Evolutionary conservation across 1,140 invertebrate genomes (phyloP).

Genomic region (Orchestia grillus): DNA sequence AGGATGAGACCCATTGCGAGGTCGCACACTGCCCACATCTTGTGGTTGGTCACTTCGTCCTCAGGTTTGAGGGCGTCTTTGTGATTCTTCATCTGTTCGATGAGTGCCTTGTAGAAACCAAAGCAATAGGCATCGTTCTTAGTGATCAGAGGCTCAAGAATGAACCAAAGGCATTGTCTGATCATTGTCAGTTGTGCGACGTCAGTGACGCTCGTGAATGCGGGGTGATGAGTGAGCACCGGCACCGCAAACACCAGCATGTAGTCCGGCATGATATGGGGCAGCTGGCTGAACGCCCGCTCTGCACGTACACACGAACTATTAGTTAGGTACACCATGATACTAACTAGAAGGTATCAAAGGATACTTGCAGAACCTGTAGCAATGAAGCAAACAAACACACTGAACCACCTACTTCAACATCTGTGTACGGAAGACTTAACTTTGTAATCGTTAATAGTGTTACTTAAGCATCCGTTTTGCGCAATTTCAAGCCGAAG

Average conservation of each 20-base stretch:
- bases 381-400: too few species aligned
- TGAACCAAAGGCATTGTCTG: conserved; percentile 91
- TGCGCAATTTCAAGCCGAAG: too few species aligned
- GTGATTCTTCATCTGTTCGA: conserved; percentile 93
- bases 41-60: conserved; percentile 80
- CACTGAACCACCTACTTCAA: too few species aligned
- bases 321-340: not conserved
- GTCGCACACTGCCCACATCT: conserved; percentile 96
- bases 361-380: not conserved
- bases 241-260: conserved; percentile 95
- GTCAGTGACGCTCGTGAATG: conserved; percentile 80
- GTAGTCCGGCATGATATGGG: conserved; percentile 94
- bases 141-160: conserved; percentile 91
- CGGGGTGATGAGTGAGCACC: conserved; percentile 90
- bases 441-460: too few species aligned
- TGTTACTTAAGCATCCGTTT: too few species aligned
- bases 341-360: too few species aligned
- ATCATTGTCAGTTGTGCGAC: conserved; percentile 73
- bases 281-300: conserved; percentile 80
- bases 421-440: too few species aligned
- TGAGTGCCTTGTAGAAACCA: conserved; percentile 93
- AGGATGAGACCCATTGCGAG: conserved; percentile 90
- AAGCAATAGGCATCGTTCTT: conserved; percentile 95
- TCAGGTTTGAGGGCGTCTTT: conserved; percentile 88
- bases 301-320: conserved; percentile 70